Base-by-base conservation (phyloP, 2,113 vertebrate species). In the Podiceps cristatus region DNA sequence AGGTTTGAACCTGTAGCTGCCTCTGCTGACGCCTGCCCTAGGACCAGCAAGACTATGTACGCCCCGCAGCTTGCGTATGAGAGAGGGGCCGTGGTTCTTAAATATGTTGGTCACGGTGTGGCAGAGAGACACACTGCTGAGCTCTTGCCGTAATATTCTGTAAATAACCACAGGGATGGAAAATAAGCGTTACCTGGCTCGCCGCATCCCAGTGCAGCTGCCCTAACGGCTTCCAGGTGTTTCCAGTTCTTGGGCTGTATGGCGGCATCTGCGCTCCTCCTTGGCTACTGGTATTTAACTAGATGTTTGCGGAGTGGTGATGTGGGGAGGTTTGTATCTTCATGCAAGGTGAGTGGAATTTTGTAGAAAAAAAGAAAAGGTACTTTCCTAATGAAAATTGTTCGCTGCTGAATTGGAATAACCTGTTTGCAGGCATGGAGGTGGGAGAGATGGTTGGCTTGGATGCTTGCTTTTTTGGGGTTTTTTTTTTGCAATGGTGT, bases 71-170 rank as follows among this genome's bases (percentile, higher is more conserved):
- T 31, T 31, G 42, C 7, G 1, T 2, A 1, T 1, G 8, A 16
- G 42, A 42, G 72, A 31, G 31, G 11, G 18, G 14, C 67, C 25
- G 0, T 0, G 3, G 69, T 2, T 4, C 44, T 47, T 8, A 31
- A 0, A 0, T 16, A 2, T 4, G 7, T 8, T 56, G 45, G 50
- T 62, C 49, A 13, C 2, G 2, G 29, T 0, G 11, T 20, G 52
- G 12, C 44, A 50, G 31, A 33, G 40, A 44, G 24, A 45, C 5
- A 4, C 10, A 0, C 1, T 19, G 17, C 84, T 74, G 50, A 69
- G 55, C 23, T 2, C 33, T 44, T n/a, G 44, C 52, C 91, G 5
- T 37, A 18, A 23, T 29, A 9, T 9, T 79, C 33, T 44, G 31
- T 55, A 37, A 78, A 29, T 29, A 55, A 56, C 15, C 77, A 56